Evolutionary conservation across 1,140 invertebrate genomes (phyloP), one percentile per base, ranked within the genome.

Genomic region (Lasioglossum albipes): DNA sequence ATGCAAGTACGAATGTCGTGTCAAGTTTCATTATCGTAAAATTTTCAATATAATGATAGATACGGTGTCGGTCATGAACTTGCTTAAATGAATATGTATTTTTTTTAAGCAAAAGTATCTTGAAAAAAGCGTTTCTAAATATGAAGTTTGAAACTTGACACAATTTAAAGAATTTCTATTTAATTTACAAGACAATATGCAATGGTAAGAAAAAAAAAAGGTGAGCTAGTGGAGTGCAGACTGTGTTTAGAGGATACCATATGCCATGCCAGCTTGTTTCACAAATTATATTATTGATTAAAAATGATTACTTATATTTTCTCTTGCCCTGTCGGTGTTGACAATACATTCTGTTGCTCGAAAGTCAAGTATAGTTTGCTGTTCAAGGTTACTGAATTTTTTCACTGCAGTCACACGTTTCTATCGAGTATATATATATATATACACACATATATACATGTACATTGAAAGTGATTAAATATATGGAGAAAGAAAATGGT

Each of bases 221-320:
- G 91, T 93, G 90, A 93, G 91, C 92, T 93, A 93, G 92, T 93
- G 93, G 93, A 93, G 93, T 93, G 93, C 93, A 93, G 92, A 93
- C 93, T 93, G 93, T 93, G 93, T 93, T 93, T 93, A 92, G 93
- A 93, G 93, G 93, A 93, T 93, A 93, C 91, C 91, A 93, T 89
- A 92, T 89, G 90, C 90, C 89, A 91, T 90, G 90, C 90, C 90
- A 92, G 89, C 89, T 91, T 92, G 84, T 91, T 89, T 91, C 88
- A 90, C 88, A 84, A 91, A 89, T 91, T 89, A 87, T 88, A 87
- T 86, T 88, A 88, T 91, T 88, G 86, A 90, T 91, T 91, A 82
- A 85, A 81, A 85, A 89, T 77, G 87, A 88, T 85, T 87, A 81
- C 88, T 91, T 87, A 85, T 90, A 84, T 89, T 91, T 91, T 91